A percentile compares a stretch with the other conserved stretches of the same genome.
Evolutionary conservation across 2,797 vertebrate genomes (phyloP).

Genomic region (Rhabdophis nuchalis): DNA sequence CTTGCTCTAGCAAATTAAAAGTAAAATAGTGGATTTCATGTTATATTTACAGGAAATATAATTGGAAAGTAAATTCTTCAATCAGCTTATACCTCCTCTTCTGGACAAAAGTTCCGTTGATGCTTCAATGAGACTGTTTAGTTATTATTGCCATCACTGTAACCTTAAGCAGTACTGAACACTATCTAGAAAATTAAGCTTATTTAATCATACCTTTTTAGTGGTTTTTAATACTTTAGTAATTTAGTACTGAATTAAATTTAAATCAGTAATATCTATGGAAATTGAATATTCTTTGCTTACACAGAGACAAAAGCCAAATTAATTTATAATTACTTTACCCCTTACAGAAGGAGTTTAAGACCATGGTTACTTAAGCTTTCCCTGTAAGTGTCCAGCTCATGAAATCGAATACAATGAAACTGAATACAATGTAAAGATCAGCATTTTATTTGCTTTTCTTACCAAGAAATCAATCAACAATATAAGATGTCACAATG

Average conservation of each 20-base stretch:
- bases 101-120: not conserved
- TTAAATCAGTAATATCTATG: not conserved
- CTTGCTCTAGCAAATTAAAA: not conserved
- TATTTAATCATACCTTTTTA: not conserved
- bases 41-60: not conserved
- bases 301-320: not conserved
- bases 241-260: not conserved
- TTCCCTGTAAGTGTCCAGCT: not conserved
- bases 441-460: not conserved
- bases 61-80: not conserved
- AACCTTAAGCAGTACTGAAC: not conserved
- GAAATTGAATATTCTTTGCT: not conserved
- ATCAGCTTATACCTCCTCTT: not conserved
- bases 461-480: constrained; percentile 8
- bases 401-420: not conserved
- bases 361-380: not conserved
- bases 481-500: constrained; percentile 11
- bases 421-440: not conserved
- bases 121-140: not conserved
- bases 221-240: not conserved
- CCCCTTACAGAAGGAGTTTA: not conserved
- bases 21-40: not conserved
- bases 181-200: not conserved
- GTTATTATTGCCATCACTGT: not conserved
- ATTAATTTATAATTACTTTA: not conserved